Percentiles rank a stretch among this genome's conserved stretches.
Conservation (phyloP, 2,113 vertebrate genomes). For the Paracanthobrama guichenoti region DNA sequence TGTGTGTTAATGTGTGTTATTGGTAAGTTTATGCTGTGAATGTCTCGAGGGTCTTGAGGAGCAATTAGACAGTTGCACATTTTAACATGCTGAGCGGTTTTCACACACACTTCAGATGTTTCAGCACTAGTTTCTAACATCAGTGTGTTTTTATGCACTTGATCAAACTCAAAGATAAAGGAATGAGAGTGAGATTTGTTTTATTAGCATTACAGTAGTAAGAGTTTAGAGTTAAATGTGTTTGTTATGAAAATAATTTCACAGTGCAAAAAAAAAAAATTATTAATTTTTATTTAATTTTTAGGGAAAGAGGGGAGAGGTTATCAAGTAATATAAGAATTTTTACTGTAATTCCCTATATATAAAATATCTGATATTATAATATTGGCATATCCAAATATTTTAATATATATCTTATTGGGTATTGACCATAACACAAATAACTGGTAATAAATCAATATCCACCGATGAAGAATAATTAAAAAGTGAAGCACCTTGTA, state of each 20-base stretch:
- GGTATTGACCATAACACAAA: neutral
- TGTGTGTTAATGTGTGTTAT: neutral
- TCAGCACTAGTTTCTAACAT: neutral
- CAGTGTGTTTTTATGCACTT: neutral
- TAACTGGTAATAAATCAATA: neutral
- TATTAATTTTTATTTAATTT: too few species aligned
- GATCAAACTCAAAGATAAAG: neutral
- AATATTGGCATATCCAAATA: too few species aligned
- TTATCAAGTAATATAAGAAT: too few species aligned
- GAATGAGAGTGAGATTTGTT: neutral
- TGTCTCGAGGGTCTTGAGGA: neutral
- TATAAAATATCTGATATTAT: neutral
- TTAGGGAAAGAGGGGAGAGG: too few species aligned
- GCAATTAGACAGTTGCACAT: constrained; percentile 9
- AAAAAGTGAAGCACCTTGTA: neutral
- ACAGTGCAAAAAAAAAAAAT: too few species aligned
- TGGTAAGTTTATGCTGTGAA: neutral
- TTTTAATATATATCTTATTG: neutral
- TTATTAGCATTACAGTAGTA: neutral
- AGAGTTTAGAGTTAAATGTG: neutral
- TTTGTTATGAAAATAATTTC: neutral
- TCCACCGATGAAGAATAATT: neutral
- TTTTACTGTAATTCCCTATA: too few species aligned
- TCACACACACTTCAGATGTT: neutral
- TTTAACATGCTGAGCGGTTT: neutral